These are phyloP conservation scores for Montipora foliosa DNA, from an alignment of 64 coral and sea anemone species.

Conservation along the genomic window DNA sequence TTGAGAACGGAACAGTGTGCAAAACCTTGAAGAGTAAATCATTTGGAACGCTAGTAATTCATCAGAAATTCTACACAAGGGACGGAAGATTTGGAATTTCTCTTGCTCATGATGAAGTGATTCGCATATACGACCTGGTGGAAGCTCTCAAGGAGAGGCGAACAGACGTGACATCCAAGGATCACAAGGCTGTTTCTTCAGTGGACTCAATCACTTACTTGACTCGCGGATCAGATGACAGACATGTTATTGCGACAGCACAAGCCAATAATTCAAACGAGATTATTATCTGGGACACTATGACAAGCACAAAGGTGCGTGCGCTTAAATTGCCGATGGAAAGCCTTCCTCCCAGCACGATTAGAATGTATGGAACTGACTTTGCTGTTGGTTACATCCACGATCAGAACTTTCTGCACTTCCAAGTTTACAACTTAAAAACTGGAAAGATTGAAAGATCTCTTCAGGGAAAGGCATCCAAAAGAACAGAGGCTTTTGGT, in stretches of 20 bases:
- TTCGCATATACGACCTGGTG: slow-evolving; percentile 65
- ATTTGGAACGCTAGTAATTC: slow-evolving; percentile 62
- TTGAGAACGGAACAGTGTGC: slow-evolving; percentile 32
- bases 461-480: slow-evolving; percentile 58
- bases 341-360: background rate
- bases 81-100: slow-evolving; percentile 59
- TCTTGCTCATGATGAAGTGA: slow-evolving; percentile 46
- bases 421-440: slow-evolving; percentile 52
- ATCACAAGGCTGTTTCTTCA: slow-evolving; percentile 43
- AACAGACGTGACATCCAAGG: background rate
- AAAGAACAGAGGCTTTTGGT: slow-evolving; percentile 52
- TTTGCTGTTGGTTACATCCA: slow-evolving; percentile 63
- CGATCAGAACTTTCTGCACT: slow-evolving; percentile 52
- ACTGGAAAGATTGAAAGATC: slow-evolving; percentile 50
- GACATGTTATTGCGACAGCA: slow-evolving; percentile 53
- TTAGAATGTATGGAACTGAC: slow-evolving; percentile 45
- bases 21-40: slow-evolving; percentile 72
- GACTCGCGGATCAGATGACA: background rate
- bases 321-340: background rate
- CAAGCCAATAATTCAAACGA: background rate
- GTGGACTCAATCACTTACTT: slow-evolving; percentile 39
- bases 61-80: slow-evolving; percentile 43
- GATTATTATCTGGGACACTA: slow-evolving; percentile 51
- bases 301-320: slow-evolving; percentile 32
- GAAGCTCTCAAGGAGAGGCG: slow-evolving; percentile 22